These are phyloP conservation scores for Copidosoma aretas DNA, from an alignment of 2,888 invertebrate genomes.

Conservation along the genomic window DNA sequence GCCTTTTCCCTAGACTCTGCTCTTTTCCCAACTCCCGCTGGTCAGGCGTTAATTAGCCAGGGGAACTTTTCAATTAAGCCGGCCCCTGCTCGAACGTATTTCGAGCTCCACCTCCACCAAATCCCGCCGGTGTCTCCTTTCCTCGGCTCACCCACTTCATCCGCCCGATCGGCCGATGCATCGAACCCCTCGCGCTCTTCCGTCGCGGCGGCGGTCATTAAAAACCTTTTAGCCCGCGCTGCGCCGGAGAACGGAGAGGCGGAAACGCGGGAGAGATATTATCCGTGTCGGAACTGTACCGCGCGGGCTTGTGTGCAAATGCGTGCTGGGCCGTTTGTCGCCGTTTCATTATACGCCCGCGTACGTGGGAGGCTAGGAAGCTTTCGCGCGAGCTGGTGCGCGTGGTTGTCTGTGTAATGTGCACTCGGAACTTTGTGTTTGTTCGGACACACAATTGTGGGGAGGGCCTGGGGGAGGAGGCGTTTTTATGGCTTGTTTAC, in stretches of 20 bases:
- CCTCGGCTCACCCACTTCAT: too few relatives aligned
- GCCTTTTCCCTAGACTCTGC: slow-evolving; percentile 43
- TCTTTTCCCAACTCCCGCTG: slow-evolving; percentile 45
- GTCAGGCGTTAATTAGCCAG: slow-evolving; percentile 22
- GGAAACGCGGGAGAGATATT: too few relatives aligned
- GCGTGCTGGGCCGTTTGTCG: too few relatives aligned
- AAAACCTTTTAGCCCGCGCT: slow-evolving; percentile 49
- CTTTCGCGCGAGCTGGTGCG: neutral
- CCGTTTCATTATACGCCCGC: too few relatives aligned
- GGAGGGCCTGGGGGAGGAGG: too few relatives aligned
- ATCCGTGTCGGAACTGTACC: too few relatives aligned
- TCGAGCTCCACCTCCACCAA: neutral
- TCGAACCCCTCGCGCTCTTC: slow-evolving; percentile 7
- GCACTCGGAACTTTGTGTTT: neutral
- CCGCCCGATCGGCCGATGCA: neutral
- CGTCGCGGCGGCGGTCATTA: too few relatives aligned
- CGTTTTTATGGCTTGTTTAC: too few relatives aligned
- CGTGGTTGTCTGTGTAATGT: neutral
- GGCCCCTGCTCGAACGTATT: slow-evolving; percentile 22
- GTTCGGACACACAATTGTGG: too few relatives aligned
- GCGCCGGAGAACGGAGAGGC: slow-evolving; percentile 27
- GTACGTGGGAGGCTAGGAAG: too few relatives aligned
- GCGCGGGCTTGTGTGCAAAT: too few relatives aligned
- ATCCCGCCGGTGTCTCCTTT: neutral
- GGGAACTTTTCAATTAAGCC: slow-evolving; percentile 46